Percentiles rank a stretch among this genome's conserved stretches.
These are phyloP conservation scores for Alosa alosa DNA, from an alignment of 2,113 vertebrate genomes.

Conservation along the genomic window DNA sequence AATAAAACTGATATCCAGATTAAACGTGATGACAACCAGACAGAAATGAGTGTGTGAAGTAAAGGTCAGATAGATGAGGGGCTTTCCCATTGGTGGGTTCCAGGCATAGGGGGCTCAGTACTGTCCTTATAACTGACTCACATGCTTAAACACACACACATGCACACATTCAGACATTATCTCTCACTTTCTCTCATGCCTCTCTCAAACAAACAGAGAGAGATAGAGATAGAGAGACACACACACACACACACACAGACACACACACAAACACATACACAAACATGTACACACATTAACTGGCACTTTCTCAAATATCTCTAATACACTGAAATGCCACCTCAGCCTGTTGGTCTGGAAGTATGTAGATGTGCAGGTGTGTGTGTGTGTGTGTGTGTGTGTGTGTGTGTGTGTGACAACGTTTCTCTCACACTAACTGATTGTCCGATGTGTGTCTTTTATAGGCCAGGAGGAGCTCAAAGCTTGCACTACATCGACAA, in stretches of 20 bases:
- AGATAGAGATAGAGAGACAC: too few relatives aligned
- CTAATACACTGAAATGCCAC: neutral
- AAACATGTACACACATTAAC: too few relatives aligned
- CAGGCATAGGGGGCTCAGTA: neutral
- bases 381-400: too few relatives aligned
- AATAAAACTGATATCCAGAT: neutral
- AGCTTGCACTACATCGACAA: neutral
- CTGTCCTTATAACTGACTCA: neutral
- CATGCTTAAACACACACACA: neutral
- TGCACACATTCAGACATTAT: neutral
- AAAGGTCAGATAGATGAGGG: neutral
- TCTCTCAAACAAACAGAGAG: neutral
- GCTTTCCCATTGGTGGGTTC: slow-evolving; percentile 1
- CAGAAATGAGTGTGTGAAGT: neutral
- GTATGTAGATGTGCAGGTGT: slow-evolving; percentile 10
- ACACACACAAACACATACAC: too few relatives aligned
- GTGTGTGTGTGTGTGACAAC: neutral
- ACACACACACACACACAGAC: too few relatives aligned
- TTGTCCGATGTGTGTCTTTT: slow-evolving; percentile 20
- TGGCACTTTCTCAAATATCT: neutral
- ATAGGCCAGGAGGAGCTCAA: slow-evolving; percentile 45
- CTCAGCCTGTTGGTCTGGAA: neutral
- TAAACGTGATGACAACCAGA: neutral
- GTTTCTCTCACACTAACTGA: slow-evolving; percentile 28
- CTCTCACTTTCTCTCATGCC: neutral